Evolutionary conservation across 2,888 invertebrate species (phyloP), one percentile per base, ranked within the genome.

Genomic region (Rotaria socialis): DNA sequence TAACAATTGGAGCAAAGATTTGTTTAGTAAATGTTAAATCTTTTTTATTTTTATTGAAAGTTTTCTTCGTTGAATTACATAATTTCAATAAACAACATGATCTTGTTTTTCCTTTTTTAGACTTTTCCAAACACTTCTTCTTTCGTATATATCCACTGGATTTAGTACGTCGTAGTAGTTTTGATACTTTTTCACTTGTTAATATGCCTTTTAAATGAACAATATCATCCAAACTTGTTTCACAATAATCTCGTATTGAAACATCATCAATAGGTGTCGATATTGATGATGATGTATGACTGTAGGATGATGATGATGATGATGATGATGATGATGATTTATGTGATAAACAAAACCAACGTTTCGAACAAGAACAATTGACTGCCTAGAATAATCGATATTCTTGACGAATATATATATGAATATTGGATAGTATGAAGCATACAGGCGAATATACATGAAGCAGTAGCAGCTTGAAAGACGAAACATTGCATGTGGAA

Each of bases 171-270:
- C 35, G 35, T 2, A 67, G 19, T n/a, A 47, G n/a, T 47, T 41
- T 47, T 80, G 80, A 80, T 47, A 80, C 10, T n/a, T 80, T 47
- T 80, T 43, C 43, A 19, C n/a, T 14, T n/a, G 43, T 80, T 80
- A 47, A 47, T n/a, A 67, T 2, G 0, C 35, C 67, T 41, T 47
- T 80, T 80, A 80, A 24, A 47, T 43, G 16, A 7, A 80, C 47
- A n/a, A 80, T 80, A 80, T 80, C 80, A n/a, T 80, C 80, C 24
- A 80, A n/a, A 80, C 47, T 80, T 80, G 80, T 80, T 47, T 80
- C 80, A 47, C 80, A 80, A n/a, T 80, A 80, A 80, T 80, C 47
- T 80, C 16, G 10, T 47, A 80, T 80, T n/a, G 47, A 47, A 7
- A 8, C 47, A n/a, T 80, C 11, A 35, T 67, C 67, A 35, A 67